Evolutionary conservation across 1,140 invertebrate genomes (phyloP), one percentile per base, ranked within the genome.

Genomic region (Himalopsyche phryganea): DNA sequence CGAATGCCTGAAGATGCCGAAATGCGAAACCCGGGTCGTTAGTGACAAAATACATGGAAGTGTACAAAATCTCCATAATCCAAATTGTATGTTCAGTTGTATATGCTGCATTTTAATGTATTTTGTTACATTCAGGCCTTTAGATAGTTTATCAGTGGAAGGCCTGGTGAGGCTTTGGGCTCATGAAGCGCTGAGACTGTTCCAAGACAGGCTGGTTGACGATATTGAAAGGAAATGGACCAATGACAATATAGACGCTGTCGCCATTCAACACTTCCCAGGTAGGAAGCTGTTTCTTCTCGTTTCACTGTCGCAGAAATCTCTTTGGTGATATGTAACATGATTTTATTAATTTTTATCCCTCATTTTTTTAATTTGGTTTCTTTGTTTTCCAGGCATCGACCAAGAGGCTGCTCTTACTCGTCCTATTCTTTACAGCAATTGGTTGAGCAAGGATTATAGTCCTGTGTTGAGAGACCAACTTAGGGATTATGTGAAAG

Each of bases 361-460:
- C n/a, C n/a, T n/a, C n/a, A n/a, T n/a, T n/a, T n/a, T 40, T 6
- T 40, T 40, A 15, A 40, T 13, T 40, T 3, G 4, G 4, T 13
- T n/a, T 40, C 4, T 13, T 11, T 33, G 54, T 7, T 6, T 56
- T 57, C 14, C 50, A 76, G 82, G 83, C 50, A 89, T 98, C 15
- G 89, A 96, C 68, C 83, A 85, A 58, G 87, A 95, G 46, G 86
- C 86, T 67, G 91, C 97, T 1, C 79, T 99, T 0, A 78, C 80
- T 11, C 79, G 96, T 45, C 98, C 98, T 0, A 96, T 98, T 65
- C 77, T 99, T 2, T 99, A 98, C 80, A 97, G 93, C 66, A 99
- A 98, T 73, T 99, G 98, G 98, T 77, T 99, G 6, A 94, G 92
- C 20, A 99, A 98, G 75, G 94, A 99, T 75, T 99, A 99, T 69